Evolutionary conservation across 2,797 vertebrate genomes (phyloP), one percentile per base, ranked within the genome.

Genomic region (Distichodus sexfasciatus): DNA sequence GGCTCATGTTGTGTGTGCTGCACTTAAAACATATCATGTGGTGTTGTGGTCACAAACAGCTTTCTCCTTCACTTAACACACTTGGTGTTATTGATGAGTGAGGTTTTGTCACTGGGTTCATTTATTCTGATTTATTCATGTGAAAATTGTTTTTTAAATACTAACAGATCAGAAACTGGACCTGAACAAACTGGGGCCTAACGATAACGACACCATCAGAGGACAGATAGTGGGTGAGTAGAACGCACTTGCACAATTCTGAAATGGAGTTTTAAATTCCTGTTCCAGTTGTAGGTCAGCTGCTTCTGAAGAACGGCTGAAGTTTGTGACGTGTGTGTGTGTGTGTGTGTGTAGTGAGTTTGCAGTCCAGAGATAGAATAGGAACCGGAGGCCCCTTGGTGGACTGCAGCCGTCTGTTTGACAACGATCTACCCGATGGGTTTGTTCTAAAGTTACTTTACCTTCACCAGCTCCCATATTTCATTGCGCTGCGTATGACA

Each of bases 361-460:
- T 98, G 87, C 96, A 98, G 91, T 97, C 96, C 4, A 92, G 96
- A 82, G 96, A 98, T 87, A 90, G 96, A 80, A 96, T 96, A 81
- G 94, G 96, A 81, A 88, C 89, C 2, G 95, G 95, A 77, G 96
- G 96, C 66, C 91, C 95, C 1, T 95, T 98, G 73, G 96, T 97
- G 67, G 96, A 98, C 89, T 98, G 96, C 89, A 93, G 96, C 81
- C 95, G 95, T 36, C 93, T 98, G 71, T 88, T 97, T 78, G 96
- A 96, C 84, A 97, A 96, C 44, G 96, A 98, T 83, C 92, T 98
- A 72, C 96, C 96, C 84, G 96, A 98, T 88, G 96, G 96, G 96
- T 72, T 11, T 58, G 54, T 57, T 21, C 9, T 19, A 12, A 6
- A 24, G 23, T 8, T 11, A 14, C 21, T 36, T 6, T 19, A 43